Conservation (phyloP, 2,113 vertebrate genomes). For the Indri indri region DNA sequence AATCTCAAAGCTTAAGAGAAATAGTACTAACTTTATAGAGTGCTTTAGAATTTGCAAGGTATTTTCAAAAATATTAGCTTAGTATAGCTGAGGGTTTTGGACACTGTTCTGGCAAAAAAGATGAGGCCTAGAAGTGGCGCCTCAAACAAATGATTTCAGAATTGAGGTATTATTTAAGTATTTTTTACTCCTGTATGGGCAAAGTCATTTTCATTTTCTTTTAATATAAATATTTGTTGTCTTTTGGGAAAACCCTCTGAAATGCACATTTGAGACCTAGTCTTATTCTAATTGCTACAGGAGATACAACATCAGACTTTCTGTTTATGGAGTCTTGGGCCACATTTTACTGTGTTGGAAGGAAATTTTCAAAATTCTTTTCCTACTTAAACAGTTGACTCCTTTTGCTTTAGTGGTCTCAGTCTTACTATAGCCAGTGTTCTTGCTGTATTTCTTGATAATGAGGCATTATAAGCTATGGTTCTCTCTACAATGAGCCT, state of each 20-base stretch:
- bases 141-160: constrained; percentile 16
- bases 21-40: not conserved
- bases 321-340: not conserved
- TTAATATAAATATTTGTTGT: not conserved
- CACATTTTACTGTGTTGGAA: not conserved
- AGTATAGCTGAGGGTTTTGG: not conserved
- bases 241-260: not conserved
- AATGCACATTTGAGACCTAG: not conserved
- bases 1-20: not conserved
- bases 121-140: not conserved
- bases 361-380: not conserved
- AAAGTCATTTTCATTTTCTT: not conserved
- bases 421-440: not conserved
- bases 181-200: not conserved
- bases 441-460: not conserved
- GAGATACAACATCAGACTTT: not conserved
- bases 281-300: not conserved
- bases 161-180: not conserved
- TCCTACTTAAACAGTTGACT: not conserved
- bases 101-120: not conserved
- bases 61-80: not conserved
- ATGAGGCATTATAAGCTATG: not conserved
- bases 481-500: not conserved
- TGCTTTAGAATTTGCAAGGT: not conserved
- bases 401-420: not conserved